phyloP scores from a whole-genome alignment of 2,888 invertebrate genomes.

The Sycophila texana region DNA sequence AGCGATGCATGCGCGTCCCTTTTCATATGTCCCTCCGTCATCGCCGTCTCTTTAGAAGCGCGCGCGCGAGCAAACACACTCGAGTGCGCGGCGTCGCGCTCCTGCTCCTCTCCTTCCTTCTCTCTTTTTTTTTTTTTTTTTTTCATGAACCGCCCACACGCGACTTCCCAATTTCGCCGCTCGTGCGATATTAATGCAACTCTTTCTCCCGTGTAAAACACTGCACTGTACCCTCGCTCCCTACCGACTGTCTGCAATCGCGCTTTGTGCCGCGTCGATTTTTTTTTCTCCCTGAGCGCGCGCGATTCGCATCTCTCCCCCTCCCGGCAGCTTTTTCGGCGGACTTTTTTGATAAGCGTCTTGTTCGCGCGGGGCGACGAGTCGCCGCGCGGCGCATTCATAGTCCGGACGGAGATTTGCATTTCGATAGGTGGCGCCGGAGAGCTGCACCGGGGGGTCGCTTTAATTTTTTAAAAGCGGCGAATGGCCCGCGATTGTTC shows the following conservation, averaged over 20 bases:
- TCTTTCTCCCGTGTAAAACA: slow-evolving; percentile 6
- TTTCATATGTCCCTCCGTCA: slow-evolving; percentile 7
- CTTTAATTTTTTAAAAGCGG: not conserved
- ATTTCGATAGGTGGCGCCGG: slow-evolving; percentile 32
- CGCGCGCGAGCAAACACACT: slow-evolving; percentile 35
- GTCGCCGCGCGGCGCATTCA: slow-evolving; percentile 11
- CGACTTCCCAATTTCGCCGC: slow-evolving; percentile 40
- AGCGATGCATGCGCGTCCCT: slow-evolving; percentile 3
- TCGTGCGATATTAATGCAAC: slow-evolving; percentile 48
- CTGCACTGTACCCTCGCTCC: not conserved
- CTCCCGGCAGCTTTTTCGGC: not conserved
- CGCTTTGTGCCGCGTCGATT: not conserved
- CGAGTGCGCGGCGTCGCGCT: not conserved
- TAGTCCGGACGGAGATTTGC: slow-evolving; percentile 28
- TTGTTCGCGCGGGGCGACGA: slow-evolving; percentile 14
- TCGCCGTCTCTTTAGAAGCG: slow-evolving; percentile 26
- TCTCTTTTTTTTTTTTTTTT: too few relatives aligned
- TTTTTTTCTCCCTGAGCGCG: not conserved
- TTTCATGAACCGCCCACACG: not conserved
- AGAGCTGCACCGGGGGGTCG: not conserved
- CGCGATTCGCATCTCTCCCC: slow-evolving; percentile 34
- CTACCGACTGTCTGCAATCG: slow-evolving; percentile 14
- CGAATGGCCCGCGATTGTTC: too few relatives aligned
- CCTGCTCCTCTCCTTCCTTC: not conserved
- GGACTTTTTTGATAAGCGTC: slow-evolving; percentile 38